Conservation (phyloP, 2,113 vertebrate genomes). For the Reinhardtius hippoglossoides region DNA sequence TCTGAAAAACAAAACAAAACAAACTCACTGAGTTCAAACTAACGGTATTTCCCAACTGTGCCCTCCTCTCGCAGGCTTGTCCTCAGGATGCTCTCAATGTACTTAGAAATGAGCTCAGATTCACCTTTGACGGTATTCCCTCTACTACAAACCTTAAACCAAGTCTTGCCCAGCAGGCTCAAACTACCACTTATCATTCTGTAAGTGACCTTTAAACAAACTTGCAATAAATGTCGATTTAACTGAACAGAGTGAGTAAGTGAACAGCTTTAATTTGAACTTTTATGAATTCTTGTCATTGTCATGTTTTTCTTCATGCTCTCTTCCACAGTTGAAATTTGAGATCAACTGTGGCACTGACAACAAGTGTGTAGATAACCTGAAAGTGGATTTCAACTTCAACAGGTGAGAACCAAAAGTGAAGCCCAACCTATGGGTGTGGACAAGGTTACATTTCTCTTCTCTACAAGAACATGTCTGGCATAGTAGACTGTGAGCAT, state of each 20-base stretch:
- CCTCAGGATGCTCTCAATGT: slow-evolving; percentile 77
- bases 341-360: slow-evolving; percentile 88
- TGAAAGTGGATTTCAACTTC: slow-evolving; percentile 83
- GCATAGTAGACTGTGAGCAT: background rate
- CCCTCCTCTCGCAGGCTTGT: slow-evolving; percentile 67
- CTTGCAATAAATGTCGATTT: too few relatives aligned
- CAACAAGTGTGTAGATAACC: slow-evolving; percentile 81
- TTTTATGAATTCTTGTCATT: too few relatives aligned
- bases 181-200: slow-evolving; percentile 43
- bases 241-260: too few relatives aligned
- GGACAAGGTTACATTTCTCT: background rate
- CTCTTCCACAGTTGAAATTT: slow-evolving; percentile 82
- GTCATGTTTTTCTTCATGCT: background rate
- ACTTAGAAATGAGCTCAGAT: slow-evolving; percentile 74
- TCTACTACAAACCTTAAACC: slow-evolving; percentile 33
- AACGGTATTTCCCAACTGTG: background rate
- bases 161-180: slow-evolving; percentile 52
- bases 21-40: background rate
- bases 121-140: slow-evolving; percentile 70
- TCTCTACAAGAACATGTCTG: background rate
- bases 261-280: too few relatives aligned
- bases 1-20: background rate
- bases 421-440: background rate
- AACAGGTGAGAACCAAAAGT: slow-evolving; percentile 70
- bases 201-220: slow-evolving; percentile 56